phyloP scores from a whole-genome alignment of 2,797 vertebrate genomes.

The Sebastes cheni region DNA sequence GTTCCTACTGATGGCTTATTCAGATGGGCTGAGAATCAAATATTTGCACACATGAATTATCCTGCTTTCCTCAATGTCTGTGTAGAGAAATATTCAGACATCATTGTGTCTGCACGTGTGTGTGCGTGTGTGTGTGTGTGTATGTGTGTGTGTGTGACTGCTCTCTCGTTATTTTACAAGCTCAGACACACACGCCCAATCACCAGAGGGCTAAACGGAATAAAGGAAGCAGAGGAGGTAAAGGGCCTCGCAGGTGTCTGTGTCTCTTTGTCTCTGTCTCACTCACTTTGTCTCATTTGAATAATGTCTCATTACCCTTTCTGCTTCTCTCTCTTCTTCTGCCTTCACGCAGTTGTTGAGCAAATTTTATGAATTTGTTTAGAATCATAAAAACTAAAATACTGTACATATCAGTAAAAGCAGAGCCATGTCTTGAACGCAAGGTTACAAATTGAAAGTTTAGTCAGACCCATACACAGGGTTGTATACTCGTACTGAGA shows the following conservation, averaged over 20 bases:
- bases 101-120: slow-evolving; percentile 61
- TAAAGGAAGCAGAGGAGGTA: slow-evolving; percentile 17
- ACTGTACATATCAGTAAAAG: neutral
- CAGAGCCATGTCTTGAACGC: neutral
- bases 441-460: neutral
- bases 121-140: slow-evolving; percentile 22
- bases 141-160: neutral
- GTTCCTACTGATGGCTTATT: slow-evolving; percentile 51
- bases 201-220: slow-evolving; percentile 60
- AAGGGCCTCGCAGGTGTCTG: slow-evolving; percentile 38
- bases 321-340: neutral
- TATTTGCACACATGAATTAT: slow-evolving; percentile 70
- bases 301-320: neutral
- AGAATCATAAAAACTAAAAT: neutral
- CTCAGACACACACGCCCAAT: slow-evolving; percentile 37
- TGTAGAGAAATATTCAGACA: slow-evolving; percentile 69
- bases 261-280: slow-evolving; percentile 27
- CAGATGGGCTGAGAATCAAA: slow-evolving; percentile 62
- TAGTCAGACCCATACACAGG: neutral
- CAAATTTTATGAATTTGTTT: neutral
- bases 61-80: slow-evolving; percentile 53
- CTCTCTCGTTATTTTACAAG: slow-evolving; percentile 42
- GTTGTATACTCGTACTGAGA: neutral
- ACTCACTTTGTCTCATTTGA: slow-evolving; percentile 18
- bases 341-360: neutral